A percentile compares a stretch with the other conserved stretches of the same genome.
Evolutionary conservation across 2,113 vertebrate species (phyloP).

Genomic region (Syngnathus floridae): DNA sequence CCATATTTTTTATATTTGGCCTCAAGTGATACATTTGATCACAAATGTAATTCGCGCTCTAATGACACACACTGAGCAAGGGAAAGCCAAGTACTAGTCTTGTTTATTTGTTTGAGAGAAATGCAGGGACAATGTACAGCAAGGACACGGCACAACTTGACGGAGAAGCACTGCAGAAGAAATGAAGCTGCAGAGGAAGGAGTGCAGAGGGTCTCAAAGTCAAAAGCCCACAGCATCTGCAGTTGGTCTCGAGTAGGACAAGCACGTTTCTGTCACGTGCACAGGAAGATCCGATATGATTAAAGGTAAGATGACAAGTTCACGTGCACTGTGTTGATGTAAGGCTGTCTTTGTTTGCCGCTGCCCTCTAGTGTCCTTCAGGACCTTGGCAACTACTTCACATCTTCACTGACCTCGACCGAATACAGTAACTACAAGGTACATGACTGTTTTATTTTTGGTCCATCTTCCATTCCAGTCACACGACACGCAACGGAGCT

Average conservation of each 20-base stretch:
- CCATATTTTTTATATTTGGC: no score
- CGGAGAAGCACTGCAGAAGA: slow-evolving; percentile 68
- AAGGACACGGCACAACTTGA: slow-evolving; percentile 92
- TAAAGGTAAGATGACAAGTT: slow-evolving; percentile 4
- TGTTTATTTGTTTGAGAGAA: slow-evolving; percentile 82
- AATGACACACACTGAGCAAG: neutral
- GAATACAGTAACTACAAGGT: slow-evolving; percentile 42
- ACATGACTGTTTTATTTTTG: slow-evolving; percentile 20
- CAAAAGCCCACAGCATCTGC: neutral
- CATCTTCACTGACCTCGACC: slow-evolving; percentile 52
- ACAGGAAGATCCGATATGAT: slow-evolving; percentile 16
- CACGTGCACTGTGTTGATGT: slow-evolving; percentile 12
- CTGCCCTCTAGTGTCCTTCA: slow-evolving; percentile 46
- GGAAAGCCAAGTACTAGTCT: slow-evolving; percentile 29
- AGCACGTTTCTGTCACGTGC: slow-evolving; percentile 1
- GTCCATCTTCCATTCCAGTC: neutral
- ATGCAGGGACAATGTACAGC: slow-evolving; percentile 85
- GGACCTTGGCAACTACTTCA: slow-evolving; percentile 41
- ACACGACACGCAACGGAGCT: slow-evolving; percentile 41
- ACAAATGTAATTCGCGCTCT: neutral
- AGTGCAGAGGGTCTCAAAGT: slow-evolving; percentile 12
- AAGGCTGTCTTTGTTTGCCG: slow-evolving; percentile 32
- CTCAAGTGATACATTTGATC: no score
- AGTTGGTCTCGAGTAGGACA: neutral
- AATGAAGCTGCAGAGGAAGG: slow-evolving; percentile 56